Evolutionary conservation across 2,888 invertebrate species (phyloP).

Genomic region (Clanis bilineata): DNA sequence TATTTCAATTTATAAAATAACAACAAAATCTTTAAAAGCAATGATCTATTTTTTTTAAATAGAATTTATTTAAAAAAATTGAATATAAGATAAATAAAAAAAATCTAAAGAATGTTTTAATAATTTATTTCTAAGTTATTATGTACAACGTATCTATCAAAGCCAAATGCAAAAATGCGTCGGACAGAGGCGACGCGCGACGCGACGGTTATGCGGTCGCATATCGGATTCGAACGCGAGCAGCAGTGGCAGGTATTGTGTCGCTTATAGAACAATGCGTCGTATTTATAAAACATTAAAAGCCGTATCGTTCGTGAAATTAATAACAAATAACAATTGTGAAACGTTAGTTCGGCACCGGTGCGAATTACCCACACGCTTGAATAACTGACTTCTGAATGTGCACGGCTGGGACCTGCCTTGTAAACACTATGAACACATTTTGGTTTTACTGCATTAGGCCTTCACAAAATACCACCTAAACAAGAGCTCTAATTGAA

Average conservation of each 20-base stretch:
- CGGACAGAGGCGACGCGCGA: constrained; percentile 48
- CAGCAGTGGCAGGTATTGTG: constrained; percentile 66
- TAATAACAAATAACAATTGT: constrained; percentile 83
- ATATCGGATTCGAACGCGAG: constrained; percentile 70
- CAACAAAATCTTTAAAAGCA: too few species aligned
- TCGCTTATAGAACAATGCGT: constrained; percentile 79
- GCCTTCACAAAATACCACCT: too few species aligned
- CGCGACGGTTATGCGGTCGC: constrained; percentile 44
- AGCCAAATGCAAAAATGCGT: constrained; percentile 55
- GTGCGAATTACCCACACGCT: constrained; percentile 74
- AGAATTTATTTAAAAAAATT: too few species aligned
- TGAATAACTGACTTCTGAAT: constrained; percentile 59
- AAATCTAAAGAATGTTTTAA: background rate
- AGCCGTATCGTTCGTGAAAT: constrained; percentile 81
- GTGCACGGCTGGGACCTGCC: constrained; percentile 19
- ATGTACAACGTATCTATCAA: background rate
- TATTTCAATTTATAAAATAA: too few species aligned
- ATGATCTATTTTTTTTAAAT: too few species aligned
- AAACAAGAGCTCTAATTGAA: background rate
- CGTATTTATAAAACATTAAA: constrained; percentile 82
- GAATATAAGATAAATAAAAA: too few species aligned
- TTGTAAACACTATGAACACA: background rate
- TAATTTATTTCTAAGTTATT: background rate
- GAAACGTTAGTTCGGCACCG: constrained; percentile 78
- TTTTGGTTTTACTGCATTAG: background rate